Conservation (phyloP, 1,140 invertebrate genomes). For the Periplaneta americana region DNA sequence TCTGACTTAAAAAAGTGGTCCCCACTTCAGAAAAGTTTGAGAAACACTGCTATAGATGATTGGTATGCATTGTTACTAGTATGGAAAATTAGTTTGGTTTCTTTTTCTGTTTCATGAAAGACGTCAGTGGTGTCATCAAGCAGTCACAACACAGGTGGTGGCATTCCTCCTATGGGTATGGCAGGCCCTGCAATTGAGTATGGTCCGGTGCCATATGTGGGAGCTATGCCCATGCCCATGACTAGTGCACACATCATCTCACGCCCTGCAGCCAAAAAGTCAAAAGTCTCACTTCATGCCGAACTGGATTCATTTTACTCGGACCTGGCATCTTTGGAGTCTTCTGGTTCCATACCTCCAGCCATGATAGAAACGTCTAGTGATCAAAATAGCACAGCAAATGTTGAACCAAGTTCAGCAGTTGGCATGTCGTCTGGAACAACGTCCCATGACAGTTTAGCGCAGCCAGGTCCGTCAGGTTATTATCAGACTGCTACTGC, state of each 20-base stretch:
- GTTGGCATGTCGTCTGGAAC: background rate
- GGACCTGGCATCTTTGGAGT: constrained; percentile 50
- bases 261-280: constrained; percentile 12
- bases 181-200: background rate
- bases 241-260: constrained; percentile 12
- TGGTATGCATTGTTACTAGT: too few relatives aligned
- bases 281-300: constrained; percentile 24
- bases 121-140: background rate
- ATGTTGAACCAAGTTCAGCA: background rate
- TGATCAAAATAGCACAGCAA: background rate
- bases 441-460: background rate
- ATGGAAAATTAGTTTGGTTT: too few relatives aligned
- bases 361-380: background rate
- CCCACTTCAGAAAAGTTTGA: too few relatives aligned
- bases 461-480: background rate
- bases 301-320: constrained; percentile 55
- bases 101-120: too few relatives aligned
- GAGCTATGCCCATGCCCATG: background rate
- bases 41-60: too few relatives aligned
- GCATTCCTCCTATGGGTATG: background rate
- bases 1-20: too few relatives aligned
- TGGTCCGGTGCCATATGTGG: background rate
- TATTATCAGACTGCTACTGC: background rate
- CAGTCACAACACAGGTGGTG: background rate
- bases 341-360: constrained; percentile 12